Conservation (phyloP, 2,888 invertebrate species). For the Meiosimyza platycephala region DNA sequence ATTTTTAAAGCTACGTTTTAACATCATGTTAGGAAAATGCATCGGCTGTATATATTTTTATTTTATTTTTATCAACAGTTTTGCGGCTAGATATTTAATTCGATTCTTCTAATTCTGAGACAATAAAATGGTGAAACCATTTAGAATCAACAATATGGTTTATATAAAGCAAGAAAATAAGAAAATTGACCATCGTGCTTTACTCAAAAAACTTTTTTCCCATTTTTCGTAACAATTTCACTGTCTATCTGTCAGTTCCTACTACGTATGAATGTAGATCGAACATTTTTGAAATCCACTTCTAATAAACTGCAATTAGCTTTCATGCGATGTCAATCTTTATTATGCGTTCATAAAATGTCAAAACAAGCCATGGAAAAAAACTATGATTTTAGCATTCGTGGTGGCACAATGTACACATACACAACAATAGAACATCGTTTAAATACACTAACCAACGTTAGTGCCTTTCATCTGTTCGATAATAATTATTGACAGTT, state of each 20-base stretch:
- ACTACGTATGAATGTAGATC: neutral
- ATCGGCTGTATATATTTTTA: too few relatives aligned
- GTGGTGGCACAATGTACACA: neutral
- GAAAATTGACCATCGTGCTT: too few relatives aligned
- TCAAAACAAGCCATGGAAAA: constrained; percentile 24
- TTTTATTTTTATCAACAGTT: too few relatives aligned
- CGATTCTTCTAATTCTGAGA: too few relatives aligned
- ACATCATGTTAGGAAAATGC: too few relatives aligned
- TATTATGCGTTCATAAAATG: constrained; percentile 26
- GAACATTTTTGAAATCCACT: constrained; percentile 8
- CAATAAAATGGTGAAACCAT: too few relatives aligned
- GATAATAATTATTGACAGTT: constrained; percentile 31
- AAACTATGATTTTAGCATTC: neutral
- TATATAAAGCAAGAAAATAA: too few relatives aligned
- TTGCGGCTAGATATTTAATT: too few relatives aligned
- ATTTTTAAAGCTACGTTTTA: too few relatives aligned
- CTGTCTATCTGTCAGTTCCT: neutral
- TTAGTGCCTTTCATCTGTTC: constrained; percentile 13
- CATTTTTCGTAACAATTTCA: too few relatives aligned
- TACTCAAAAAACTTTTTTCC: too few relatives aligned
- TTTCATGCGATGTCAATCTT: constrained; percentile 23
- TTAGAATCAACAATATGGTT: too few relatives aligned
- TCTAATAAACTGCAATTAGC: constrained; percentile 34
- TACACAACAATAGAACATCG: neutral
- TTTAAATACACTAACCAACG: neutral